Conservation (phyloP, 1,140 invertebrate genomes). For the Gryllus bimaculatus region DNA sequence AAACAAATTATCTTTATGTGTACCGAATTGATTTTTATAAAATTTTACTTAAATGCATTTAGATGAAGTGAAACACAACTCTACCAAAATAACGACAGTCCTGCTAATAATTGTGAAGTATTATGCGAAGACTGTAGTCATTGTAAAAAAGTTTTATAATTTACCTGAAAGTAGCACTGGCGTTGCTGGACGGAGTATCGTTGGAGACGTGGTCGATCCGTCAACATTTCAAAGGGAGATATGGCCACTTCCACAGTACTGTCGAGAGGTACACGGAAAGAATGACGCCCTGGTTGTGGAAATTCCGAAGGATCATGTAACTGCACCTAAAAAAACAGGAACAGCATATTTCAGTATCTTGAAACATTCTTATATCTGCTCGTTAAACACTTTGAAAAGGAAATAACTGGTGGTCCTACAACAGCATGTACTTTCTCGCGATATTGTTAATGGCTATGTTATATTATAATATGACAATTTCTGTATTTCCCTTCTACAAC, state of each 20-base stretch:
- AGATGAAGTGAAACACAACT: not conserved
- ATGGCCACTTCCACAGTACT: constrained; percentile 11
- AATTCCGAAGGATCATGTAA: constrained; percentile 10
- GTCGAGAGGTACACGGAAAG: constrained; percentile 13
- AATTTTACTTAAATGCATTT: not conserved
- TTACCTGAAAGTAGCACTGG: not conserved
- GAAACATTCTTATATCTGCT: too few relatives aligned
- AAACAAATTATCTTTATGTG: too few relatives aligned
- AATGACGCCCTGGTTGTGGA: constrained; percentile 9
- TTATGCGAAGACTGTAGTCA: not conserved
- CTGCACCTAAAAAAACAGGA: not conserved
- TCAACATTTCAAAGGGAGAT: constrained; percentile 17
- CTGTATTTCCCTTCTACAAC: too few relatives aligned
- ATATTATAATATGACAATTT: too few relatives aligned
- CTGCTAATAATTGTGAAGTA: not conserved
- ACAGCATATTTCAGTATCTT: too few relatives aligned
- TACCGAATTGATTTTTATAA: too few relatives aligned
- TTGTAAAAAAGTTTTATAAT: not conserved
- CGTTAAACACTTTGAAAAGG: too few relatives aligned
- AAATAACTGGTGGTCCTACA: too few relatives aligned
- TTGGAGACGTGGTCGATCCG: not conserved
- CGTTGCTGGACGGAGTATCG: not conserved
- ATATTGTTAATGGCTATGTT: too few relatives aligned
- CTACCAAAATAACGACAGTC: not conserved
- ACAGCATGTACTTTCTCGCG: too few relatives aligned